Conservation (phyloP, 2,888 invertebrate species). For the Entomobrya proxima region DNA sequence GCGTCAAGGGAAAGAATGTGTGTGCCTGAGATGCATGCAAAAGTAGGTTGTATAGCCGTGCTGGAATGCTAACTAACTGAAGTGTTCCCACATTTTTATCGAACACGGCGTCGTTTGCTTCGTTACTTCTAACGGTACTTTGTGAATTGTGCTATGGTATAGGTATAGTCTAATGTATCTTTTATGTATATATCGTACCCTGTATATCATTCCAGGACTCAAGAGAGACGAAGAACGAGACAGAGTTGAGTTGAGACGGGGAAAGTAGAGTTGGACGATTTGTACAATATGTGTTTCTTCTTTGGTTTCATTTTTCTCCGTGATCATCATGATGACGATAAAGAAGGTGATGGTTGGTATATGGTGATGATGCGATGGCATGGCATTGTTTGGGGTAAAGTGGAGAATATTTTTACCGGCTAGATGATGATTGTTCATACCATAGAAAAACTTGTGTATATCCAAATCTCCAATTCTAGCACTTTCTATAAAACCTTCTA, state of each 20-base stretch:
- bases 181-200: too few species aligned
- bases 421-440: neutral
- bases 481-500: too few species aligned
- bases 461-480: too few species aligned
- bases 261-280: constrained; percentile 55
- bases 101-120: constrained; percentile 44
- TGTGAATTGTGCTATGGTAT: neutral
- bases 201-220: constrained; percentile 51
- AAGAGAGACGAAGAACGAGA: constrained; percentile 36
- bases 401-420: constrained; percentile 24
- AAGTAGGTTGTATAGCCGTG: constrained; percentile 48
- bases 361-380: neutral
- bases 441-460: neutral
- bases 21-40: constrained; percentile 64
- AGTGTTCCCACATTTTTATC: constrained; percentile 55
- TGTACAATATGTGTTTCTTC: constrained; percentile 53
- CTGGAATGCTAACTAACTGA: constrained; percentile 61
- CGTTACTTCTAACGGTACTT: constrained; percentile 1
- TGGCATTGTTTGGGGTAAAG: constrained; percentile 18
- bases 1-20: constrained; percentile 63
- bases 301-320: constrained; percentile 50
- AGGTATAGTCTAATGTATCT: constrained; percentile 34
- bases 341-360: constrained; percentile 4
- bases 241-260: constrained; percentile 49
- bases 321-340: constrained; percentile 38